Conservation (phyloP, 2,797 vertebrate species). For the Austrolebias charrua region DNA sequence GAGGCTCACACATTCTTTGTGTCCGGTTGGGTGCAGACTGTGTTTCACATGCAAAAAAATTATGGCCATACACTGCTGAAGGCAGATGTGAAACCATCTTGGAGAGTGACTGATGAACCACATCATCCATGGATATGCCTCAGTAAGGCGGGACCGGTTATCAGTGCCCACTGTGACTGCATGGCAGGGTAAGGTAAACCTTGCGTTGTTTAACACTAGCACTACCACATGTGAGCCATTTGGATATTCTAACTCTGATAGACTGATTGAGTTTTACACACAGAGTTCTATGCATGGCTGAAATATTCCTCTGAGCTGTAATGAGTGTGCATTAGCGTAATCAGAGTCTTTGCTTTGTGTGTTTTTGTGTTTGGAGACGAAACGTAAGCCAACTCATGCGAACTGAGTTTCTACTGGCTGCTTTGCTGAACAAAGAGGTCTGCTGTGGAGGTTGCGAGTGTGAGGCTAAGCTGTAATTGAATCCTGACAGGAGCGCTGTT, state of each 20-base stretch:
- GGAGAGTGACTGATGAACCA: too few species aligned
- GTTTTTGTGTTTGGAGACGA: slow-evolving; percentile 18
- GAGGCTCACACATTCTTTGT: too few species aligned
- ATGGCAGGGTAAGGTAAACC: too few species aligned
- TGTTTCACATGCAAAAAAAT: too few species aligned
- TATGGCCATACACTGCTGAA: too few species aligned
- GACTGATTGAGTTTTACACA: slow-evolving; percentile 41
- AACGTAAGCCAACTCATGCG: slow-evolving; percentile 23
- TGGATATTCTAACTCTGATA: slow-evolving; percentile 24
- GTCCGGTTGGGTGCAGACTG: too few species aligned
- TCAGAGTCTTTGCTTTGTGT: slow-evolving; percentile 16
- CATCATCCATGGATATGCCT: too few species aligned
- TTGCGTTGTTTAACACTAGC: too few species aligned
- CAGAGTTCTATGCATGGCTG: slow-evolving; percentile 23
- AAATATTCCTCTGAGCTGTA: slow-evolving; percentile 37
- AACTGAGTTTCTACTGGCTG: slow-evolving; percentile 23
- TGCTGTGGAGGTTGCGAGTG: slow-evolving; percentile 49
- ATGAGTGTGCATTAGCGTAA: slow-evolving; percentile 39
- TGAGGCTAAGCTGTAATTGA: slow-evolving; percentile 70
- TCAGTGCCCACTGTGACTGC: too few species aligned
- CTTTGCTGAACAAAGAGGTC: slow-evolving; percentile 39
- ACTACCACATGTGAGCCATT: too few species aligned
- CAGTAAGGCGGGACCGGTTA: too few species aligned
- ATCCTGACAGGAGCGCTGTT: slow-evolving; percentile 66
- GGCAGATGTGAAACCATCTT: too few species aligned